These are phyloP conservation scores for Pyrocoelia pectoralis DNA, from an alignment of 2,888 invertebrate species.

Conservation along the genomic window DNA sequence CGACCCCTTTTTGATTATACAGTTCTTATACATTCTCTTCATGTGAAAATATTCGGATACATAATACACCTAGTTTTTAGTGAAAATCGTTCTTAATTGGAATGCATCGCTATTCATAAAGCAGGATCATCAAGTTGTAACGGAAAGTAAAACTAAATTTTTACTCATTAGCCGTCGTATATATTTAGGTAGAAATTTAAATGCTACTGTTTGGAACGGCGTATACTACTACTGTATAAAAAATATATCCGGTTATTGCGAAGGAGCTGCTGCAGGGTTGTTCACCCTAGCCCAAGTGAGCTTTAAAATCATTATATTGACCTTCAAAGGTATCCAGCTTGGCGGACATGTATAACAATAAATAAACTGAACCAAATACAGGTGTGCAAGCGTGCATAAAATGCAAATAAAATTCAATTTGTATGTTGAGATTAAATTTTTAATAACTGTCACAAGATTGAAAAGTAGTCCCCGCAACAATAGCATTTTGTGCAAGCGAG, in stretches of 20 bases:
- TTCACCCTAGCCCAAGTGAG: not conserved
- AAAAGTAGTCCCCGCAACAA: too few species aligned
- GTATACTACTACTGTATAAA: not conserved
- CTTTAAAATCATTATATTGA: not conserved
- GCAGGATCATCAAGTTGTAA: too few species aligned
- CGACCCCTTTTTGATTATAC: slow-evolving; percentile 39
- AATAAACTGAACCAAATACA: not conserved
- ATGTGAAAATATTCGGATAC: not conserved
- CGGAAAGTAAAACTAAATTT: too few species aligned
- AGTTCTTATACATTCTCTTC: slow-evolving; percentile 30
- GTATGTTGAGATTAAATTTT: too few species aligned
- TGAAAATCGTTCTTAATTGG: too few species aligned
- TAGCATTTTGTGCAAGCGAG: not conserved
- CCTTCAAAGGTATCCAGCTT: not conserved
- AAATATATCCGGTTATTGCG: slow-evolving; percentile 1
- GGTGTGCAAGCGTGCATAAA: not conserved
- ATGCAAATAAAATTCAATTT: too few species aligned
- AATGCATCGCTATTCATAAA: too few species aligned
- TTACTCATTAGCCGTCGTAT: too few species aligned
- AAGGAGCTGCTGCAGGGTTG: not conserved
- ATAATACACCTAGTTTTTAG: too few species aligned
- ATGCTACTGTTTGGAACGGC: too few species aligned
- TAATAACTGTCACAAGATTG: too few species aligned
- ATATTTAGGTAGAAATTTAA: too few species aligned
- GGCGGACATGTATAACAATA: not conserved